Percentiles rank a stretch among this genome's conserved stretches.
Conservation (phyloP, 2,797 vertebrate genomes). For the Microctenopoma lineatum region DNA sequence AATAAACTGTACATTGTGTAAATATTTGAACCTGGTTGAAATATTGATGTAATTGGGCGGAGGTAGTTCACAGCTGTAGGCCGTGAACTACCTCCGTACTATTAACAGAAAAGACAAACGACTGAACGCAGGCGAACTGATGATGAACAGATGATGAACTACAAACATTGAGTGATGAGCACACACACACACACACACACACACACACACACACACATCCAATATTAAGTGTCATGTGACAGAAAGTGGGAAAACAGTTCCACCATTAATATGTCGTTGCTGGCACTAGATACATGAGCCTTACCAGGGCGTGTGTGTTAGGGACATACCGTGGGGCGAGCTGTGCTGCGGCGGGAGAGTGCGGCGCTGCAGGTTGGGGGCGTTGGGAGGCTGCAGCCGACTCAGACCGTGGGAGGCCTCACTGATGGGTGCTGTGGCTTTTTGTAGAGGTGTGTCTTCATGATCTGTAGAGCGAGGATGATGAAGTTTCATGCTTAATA, state of each 20-base stretch:
- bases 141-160: neutral
- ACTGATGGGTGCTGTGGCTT: slow-evolving; percentile 70
- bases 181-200: too few relatives aligned
- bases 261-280: slow-evolving; percentile 1
- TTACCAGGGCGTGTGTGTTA: neutral
- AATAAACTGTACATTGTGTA: neutral
- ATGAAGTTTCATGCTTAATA: too few relatives aligned
- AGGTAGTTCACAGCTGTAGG: too few relatives aligned
- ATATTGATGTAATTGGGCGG: neutral
- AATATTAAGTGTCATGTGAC: slow-evolving; percentile 12
- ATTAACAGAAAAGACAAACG: neutral
- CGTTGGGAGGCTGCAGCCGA: slow-evolving; percentile 72
- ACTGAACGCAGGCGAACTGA: neutral
- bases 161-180: neutral
- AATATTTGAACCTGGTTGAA: neutral
- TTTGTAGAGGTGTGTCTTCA: slow-evolving; percentile 83
- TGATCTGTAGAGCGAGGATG: slow-evolving; percentile 79
- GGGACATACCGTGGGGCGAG: slow-evolving; percentile 83
- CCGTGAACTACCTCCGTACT: neutral
- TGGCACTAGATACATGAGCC: neutral
- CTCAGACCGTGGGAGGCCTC: slow-evolving; percentile 78
- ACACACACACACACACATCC: slow-evolving; percentile 3
- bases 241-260: neutral
- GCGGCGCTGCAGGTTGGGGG: slow-evolving; percentile 80
- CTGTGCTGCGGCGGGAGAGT: slow-evolving; percentile 86